Base-by-base conservation (phyloP, 35 echinoderm and acorn worm genomes). In the Ophioderma brevispina region DNA sequence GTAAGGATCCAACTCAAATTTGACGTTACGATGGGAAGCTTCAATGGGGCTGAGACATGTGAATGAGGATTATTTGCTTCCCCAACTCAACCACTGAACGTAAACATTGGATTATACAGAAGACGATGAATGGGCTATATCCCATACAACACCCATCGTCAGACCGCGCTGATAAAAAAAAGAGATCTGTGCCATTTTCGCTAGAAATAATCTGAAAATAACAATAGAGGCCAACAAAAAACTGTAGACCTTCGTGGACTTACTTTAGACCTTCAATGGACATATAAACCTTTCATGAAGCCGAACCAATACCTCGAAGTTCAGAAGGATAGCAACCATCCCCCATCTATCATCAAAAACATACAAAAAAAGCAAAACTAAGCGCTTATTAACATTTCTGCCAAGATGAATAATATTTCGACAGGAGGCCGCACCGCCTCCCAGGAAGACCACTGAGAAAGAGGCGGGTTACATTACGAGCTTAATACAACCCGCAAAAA, bases 1-100 rank as follows among this genome's bases (percentile, higher is more conserved):
- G 79, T 34, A 81, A 39, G 23, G 13, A 35, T 25, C 1, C 6
- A 81, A 34, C 1, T n/a, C 30, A 1, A 17, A 39, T 81, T 81
- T 81, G 79, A 81, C n/a, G 79, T 81, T 11, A 81, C 79, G 1
- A 81, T 81, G 79, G 79, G 79, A 81, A 81, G 79, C 37, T 81
- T 17, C 37, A 35, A 81, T 81, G 79, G 79, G 1, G 79, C 79
- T 1, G 79, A 81, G 37, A 81, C 37, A 33, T 81, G 79, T 39
- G 79, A 81, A 35, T 35, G 13, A n/a, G 37, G 30, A 39, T 33
- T 33, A 38, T n/a, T 36, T 39, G 13, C 37, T 37, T 11, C 37
- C 21, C 37, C 37, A 81, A 25, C 32, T 34, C 8, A 81, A 81
- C n/a, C 23, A 34, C 23, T 34, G 1, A 38, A 38, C 13, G 10